Conservation (phyloP, 2,797 vertebrate genomes). For the Enteromius afrohamiltoni region DNA sequence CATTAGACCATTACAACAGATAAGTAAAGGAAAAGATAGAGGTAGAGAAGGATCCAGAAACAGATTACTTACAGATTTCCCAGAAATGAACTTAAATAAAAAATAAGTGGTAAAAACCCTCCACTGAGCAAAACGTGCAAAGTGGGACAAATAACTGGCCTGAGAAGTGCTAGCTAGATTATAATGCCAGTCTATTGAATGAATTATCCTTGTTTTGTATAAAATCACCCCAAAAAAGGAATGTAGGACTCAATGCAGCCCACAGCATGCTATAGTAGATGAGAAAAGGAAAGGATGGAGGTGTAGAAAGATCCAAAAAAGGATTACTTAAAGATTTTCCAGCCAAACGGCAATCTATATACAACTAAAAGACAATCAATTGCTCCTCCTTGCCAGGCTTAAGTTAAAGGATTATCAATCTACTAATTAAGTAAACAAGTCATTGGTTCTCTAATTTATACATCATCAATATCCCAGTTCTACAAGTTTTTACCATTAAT, state of each 20-base stretch:
- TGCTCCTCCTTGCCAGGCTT: slow-evolving; percentile 54
- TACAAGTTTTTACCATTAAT: slow-evolving; percentile 62
- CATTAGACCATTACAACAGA: no score
- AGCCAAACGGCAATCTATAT: slow-evolving; percentile 63
- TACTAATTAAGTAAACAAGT: slow-evolving; percentile 66
- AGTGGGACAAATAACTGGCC: slow-evolving; percentile 59
- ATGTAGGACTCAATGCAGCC: background rate
- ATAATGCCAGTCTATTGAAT: slow-evolving; percentile 56
- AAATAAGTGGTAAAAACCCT: slow-evolving; percentile 47
- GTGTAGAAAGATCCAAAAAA: slow-evolving; percentile 37
- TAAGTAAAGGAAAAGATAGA: slow-evolving; percentile 9
- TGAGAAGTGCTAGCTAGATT: slow-evolving; percentile 58
- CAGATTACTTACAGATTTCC: slow-evolving; percentile 32
- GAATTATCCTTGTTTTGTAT: slow-evolving; percentile 52
- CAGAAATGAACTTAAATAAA: background rate
- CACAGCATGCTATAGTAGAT: slow-evolving; percentile 8
- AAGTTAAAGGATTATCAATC: slow-evolving; percentile 64
- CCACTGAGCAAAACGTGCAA: slow-evolving; percentile 64
- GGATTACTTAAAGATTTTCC: slow-evolving; percentile 57
- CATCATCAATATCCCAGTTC: slow-evolving; percentile 58
- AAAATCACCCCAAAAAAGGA: slow-evolving; percentile 40
- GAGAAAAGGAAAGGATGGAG: slow-evolving; percentile 22
- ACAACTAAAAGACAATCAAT: slow-evolving; percentile 68
- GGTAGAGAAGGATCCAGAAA: slow-evolving; percentile 31
- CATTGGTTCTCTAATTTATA: slow-evolving; percentile 61